Percentiles rank a stretch among this genome's conserved stretches.
phyloP scores from a whole-genome alignment of 2,113 vertebrate species.

The Hystrix cristata region DNA sequence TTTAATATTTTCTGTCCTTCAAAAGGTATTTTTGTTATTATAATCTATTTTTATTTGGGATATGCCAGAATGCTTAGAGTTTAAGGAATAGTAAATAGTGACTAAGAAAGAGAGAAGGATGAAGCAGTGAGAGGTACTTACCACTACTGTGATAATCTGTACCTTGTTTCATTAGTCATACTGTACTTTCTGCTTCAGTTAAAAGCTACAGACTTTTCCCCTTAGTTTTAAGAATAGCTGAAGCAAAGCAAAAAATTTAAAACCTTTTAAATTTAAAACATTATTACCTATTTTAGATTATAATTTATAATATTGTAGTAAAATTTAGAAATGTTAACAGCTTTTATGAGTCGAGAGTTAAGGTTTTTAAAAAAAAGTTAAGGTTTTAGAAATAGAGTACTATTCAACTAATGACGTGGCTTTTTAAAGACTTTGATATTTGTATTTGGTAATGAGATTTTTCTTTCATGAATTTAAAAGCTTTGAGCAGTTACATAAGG shows the following conservation, averaged over 20 bases:
- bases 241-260: slow-evolving; percentile 46
- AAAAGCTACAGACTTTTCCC: background rate
- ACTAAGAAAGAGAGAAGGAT: slow-evolving; percentile 18
- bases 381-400: slow-evolving; percentile 52
- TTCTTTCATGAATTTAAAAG: slow-evolving; percentile 48
- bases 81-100: background rate
- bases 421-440: slow-evolving; percentile 62
- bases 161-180: background rate
- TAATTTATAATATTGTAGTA: slow-evolving; percentile 56
- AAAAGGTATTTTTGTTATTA: background rate
- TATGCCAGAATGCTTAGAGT: background rate
- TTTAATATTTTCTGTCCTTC: slow-evolving; percentile 22
- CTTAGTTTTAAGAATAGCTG: slow-evolving; percentile 36
- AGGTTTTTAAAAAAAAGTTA: slow-evolving; percentile 45
- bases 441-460: slow-evolving; percentile 50
- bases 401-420: slow-evolving; percentile 15
- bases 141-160: background rate
- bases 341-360: slow-evolving; percentile 55
- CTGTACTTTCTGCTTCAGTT: background rate
- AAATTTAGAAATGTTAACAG: slow-evolving; percentile 50
- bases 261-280: slow-evolving; percentile 58
- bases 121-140: background rate
- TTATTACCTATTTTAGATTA: slow-evolving; percentile 32
- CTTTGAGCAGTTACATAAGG: slow-evolving; percentile 25
- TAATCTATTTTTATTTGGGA: background rate